These are phyloP conservation scores for Leptestheria dahalacensis DNA, from an alignment of 1,140 invertebrate genomes.

Conservation along the genomic window DNA sequence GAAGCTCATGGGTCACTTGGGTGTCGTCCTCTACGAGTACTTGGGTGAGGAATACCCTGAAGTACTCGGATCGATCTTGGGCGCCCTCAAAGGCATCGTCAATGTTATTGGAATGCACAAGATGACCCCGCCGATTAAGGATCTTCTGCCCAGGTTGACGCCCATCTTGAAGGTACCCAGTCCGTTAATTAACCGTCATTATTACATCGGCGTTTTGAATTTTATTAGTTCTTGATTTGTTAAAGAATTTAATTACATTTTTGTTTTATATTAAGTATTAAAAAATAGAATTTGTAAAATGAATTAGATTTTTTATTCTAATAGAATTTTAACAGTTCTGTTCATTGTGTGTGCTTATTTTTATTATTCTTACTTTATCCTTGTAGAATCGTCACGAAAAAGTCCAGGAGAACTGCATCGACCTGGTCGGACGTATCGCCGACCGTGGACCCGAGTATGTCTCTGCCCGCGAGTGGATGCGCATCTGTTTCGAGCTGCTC, in stretches of 20 bases:
- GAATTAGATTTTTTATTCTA: no score
- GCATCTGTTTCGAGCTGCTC: constrained; percentile 96
- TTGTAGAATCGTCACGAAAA: constrained; percentile 51
- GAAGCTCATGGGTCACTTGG: constrained; percentile 98
- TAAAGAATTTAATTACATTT: no score
- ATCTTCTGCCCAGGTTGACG: constrained; percentile 87
- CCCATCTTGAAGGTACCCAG: constrained; percentile 87
- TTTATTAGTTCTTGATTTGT: neutral
- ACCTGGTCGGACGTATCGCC: constrained; percentile 94
- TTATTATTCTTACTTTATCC: neutral
- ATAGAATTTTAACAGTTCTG: no score
- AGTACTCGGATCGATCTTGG: constrained; percentile 94
- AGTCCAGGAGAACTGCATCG: constrained; percentile 98
- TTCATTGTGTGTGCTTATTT: no score
- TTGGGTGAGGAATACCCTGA: constrained; percentile 99
- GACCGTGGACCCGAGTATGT: constrained; percentile 99
- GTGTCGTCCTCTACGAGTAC: constrained; percentile 98
- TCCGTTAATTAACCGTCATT: no score
- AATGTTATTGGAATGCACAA: constrained; percentile 99
- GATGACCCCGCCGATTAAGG: constrained; percentile 99
- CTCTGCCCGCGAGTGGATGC: constrained; percentile 98
- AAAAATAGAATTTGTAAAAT: no score
- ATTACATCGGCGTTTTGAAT: no score
- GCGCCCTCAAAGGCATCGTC: constrained; percentile 94
- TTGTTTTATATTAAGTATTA: no score